A percentile compares a stretch with the other conserved stretches of the same genome.
phyloP scores from a whole-genome alignment of 92 coral and sea anemone genomes.

The Metridium senile region DNA sequence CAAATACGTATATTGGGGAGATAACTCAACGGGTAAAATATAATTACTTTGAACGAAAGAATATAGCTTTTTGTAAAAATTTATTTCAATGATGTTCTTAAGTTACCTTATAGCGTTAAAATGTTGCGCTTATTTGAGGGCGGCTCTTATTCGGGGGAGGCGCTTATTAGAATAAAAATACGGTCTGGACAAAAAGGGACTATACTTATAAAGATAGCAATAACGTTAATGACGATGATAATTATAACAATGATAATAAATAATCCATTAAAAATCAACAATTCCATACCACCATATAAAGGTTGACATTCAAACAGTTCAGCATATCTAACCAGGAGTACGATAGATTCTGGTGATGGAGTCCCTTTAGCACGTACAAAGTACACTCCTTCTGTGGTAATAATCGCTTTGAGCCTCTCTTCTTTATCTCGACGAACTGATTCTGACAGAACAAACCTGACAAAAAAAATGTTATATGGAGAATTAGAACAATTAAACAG shows the following conservation, averaged over 20 bases:
- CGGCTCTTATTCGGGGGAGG: too few relatives aligned
- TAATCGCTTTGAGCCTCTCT: conserved; percentile 88
- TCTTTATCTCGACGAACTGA: conserved; percentile 93
- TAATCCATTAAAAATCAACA: neutral
- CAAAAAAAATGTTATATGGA: neutral
- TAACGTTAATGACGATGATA: too few relatives aligned
- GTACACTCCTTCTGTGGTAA: conserved; percentile 93
- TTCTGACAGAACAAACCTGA: conserved; percentile 91
- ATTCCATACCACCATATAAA: conserved; percentile 67
- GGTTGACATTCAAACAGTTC: conserved; percentile 96
- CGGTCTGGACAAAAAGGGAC: too few relatives aligned
- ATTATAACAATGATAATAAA: neutral
- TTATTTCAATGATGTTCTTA: too few relatives aligned
- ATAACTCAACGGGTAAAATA: too few relatives aligned
- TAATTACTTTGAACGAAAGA: too few relatives aligned
- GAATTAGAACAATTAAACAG: neutral
- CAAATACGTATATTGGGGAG: too few relatives aligned
- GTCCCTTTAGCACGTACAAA: conserved; percentile 95
- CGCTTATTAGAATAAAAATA: too few relatives aligned
- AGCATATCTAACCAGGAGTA: conserved; percentile 79
- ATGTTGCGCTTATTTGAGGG: too few relatives aligned
- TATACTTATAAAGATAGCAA: too few relatives aligned
- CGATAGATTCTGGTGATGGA: conserved; percentile 97
- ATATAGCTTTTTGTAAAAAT: too few relatives aligned
- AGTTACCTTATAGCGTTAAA: too few relatives aligned